Evolutionary conservation across 2,113 vertebrate genomes (phyloP).

Genomic region (Alces alces): DNA sequence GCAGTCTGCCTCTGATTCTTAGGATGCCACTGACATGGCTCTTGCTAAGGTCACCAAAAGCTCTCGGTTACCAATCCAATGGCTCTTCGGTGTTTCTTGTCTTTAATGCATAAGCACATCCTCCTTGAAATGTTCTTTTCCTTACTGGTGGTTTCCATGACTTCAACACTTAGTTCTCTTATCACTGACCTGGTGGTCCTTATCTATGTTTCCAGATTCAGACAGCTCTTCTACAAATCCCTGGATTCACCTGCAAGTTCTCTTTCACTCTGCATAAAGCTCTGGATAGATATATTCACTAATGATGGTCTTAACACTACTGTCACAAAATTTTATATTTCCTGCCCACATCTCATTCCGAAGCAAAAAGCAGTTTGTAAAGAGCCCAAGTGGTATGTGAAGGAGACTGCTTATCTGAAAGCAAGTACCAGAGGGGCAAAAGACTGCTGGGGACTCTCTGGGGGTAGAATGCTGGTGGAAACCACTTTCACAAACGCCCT

Average conservation of each 20-base stretch:
- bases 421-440: neutral
- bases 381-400: neutral
- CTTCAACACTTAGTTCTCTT: neutral
- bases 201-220: neutral
- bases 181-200: neutral
- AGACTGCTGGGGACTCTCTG: neutral
- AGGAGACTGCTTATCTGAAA: neutral
- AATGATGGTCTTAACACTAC: neutral
- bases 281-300: neutral
- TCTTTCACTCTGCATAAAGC: neutral
- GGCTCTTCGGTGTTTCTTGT: neutral
- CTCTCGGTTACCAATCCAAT: too few relatives aligned
- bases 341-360: neutral
- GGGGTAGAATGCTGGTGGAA: neutral
- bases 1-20: neutral
- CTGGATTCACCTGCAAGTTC: neutral
- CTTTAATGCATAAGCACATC: neutral
- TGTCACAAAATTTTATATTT: neutral
- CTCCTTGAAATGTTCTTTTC: neutral
- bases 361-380: neutral
- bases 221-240: neutral
- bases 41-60: neutral
- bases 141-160: neutral
- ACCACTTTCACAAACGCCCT: neutral
- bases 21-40: neutral